Evolutionary conservation across 2,888 invertebrate species (phyloP), one percentile per base, ranked within the genome.

Genomic region (Parthenolecanium corni): DNA sequence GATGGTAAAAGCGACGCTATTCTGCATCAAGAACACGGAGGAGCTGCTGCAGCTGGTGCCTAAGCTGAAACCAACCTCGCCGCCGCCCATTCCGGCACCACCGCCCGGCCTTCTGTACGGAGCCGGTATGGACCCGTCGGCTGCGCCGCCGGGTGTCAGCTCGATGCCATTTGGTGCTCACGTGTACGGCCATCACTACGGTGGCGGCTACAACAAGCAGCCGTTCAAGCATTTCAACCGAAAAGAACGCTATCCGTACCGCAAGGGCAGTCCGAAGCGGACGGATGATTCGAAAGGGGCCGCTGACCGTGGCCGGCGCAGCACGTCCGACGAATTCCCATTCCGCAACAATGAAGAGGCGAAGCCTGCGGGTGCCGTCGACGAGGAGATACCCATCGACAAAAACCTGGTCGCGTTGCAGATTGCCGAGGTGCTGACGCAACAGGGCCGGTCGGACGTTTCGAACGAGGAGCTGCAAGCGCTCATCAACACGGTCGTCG

Each of bases 401-500:
- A 85, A 87, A 69, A 82, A 83, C 25, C 81, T 86, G 58, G 85
- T 90, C 67, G 87, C 89, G 1, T 81, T 83, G 68, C 87, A 89
- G 72, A 83, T 90, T 73, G 88, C 90, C 0, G 83, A 82, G 25
- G 86, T 86, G 1, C 76, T 91, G 44, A 77, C 89, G 11, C 80
- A 83, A 18, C 86, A 89, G 73, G 89, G 89, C 51, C 83, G 85
- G 72, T 85, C 86, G 0, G 85, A 89, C 73, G 84, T 90, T 5
- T 83, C 86, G 3, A 83, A 86, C 58, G 83, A 81, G 56, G 88
- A 90, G 70, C 75, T 90, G 66, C 86, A 88, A 69, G 83, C 84
- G 66, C 76, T 90, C 0, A 84, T 89, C 31, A 86, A 87, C 69
- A 83, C 88, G 14, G 88, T 89, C 51, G 83, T 86, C 49, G 80